Base-by-base conservation (phyloP, 2,888 invertebrate species). In the Pedicia rivosa region DNA sequence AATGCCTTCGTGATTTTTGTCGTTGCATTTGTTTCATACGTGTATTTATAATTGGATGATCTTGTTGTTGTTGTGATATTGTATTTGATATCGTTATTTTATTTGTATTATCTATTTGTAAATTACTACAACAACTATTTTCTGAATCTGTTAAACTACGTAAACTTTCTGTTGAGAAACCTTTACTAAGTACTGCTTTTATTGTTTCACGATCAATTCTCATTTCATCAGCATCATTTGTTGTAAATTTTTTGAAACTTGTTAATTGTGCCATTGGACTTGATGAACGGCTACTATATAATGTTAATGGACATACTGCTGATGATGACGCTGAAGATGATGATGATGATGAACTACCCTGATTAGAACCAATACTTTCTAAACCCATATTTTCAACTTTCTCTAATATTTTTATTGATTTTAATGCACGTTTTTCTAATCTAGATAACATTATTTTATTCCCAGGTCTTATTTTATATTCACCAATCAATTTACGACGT, bases 201-300 rank as follows among this genome's bases (percentile, higher is more conserved):
- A 55, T 56, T 44, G 58, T 54, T 38, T 52, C 50, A 14, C 77
- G 40, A 74, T 58, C 45, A 57, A 61, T 51, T 57, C 60, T 51
- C 45, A 59, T 51, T 47, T 62, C 54, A 44, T 55, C 55, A 47
- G 58, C 47, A 48, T 58, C 45, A 52, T 51, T 13, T 7, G 33
- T 29, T n/a, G 33, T 33, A 27, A 66, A 63, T 39, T 68, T 64
- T 56, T 74, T 77, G 12, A 83, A 60, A 49, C 80, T 82, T 33
- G 78, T 78, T 35, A 83, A 56, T 59, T 82, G 82, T 43, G 80
- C 74, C 76, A 84, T 79, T 2, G 82, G 82, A 52, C 82, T 82
- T 42, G 74, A 74, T 40, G 76, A 67, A 5, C 74, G 67, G 14
- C 25, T 26, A 25, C 25, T 35, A 16, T 35, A 35, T 12, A 35